Evolutionary conservation across 92 coral and sea anemone genomes (phyloP).

Genomic region (Heliopora coerulea): DNA sequence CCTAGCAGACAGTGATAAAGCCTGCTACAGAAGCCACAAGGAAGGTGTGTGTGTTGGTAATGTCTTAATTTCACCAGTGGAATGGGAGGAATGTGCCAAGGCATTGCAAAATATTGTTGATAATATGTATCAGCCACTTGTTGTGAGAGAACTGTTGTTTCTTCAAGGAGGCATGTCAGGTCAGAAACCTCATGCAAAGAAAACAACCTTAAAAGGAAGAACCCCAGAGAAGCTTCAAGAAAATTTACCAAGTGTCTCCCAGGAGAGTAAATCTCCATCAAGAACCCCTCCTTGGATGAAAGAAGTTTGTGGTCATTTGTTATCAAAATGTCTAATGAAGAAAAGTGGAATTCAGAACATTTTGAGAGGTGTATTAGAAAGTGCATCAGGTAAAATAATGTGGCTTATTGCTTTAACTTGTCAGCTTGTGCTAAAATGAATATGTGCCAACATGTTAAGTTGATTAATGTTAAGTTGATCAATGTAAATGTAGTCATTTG

Average conservation of each 20-base stretch:
- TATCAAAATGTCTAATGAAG: constrained; percentile 81
- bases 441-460: too few species aligned
- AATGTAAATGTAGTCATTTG: too few species aligned
- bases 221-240: neutral
- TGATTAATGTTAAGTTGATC: too few species aligned
- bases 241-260: too few species aligned
- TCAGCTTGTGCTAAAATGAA: too few species aligned
- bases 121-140: constrained; percentile 77
- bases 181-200: neutral
- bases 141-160: constrained; percentile 74
- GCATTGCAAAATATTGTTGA: constrained; percentile 58
- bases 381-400: constrained; percentile 64
- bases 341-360: constrained; percentile 79
- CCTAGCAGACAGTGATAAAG: too few species aligned
- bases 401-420: too few species aligned
- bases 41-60: neutral
- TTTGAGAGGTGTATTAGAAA: constrained; percentile 69
- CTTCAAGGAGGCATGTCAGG: constrained; percentile 58
- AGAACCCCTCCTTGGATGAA: constrained; percentile 72
- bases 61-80: constrained; percentile 26
- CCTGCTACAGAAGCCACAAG: neutral
- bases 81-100: constrained; percentile 60
- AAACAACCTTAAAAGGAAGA: constrained; percentile 8
- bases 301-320: constrained; percentile 71
- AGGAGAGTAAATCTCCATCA: too few species aligned